Evolutionary conservation across 2,888 invertebrate genomes (phyloP), one percentile per base, ranked within the genome.

Genomic region (Shargacucullia verbasci): DNA sequence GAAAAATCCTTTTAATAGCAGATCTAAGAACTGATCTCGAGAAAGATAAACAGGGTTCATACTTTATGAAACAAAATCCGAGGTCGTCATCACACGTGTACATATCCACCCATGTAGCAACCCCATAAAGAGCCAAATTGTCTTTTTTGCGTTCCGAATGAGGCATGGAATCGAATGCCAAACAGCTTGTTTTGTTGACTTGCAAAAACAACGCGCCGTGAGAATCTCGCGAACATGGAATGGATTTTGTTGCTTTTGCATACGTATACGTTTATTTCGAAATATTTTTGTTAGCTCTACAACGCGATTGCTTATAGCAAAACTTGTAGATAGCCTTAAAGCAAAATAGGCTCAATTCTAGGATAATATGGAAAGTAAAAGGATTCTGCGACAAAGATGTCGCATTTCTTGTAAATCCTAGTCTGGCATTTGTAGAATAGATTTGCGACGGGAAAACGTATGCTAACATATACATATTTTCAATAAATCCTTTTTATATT

Each of bases 51-150:
- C 68, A 54, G 40, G 63, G 48, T 60, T 56, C 66, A 67, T 67
- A 20, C 55, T 62, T 53, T 59, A 48, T 60, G 31, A n/a, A 53
- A 54, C 48, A 34, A 59, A 54, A 60, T 72, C 47, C 50, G 43
- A 43, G 43, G 46, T 55, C 59, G 71, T 70, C 76, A 70, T 71
- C 76, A 70, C 76, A 76, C 76, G 78, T 70, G 72, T 44, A 66
- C 59, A 48, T 64, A 70, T 57, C 14, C 63, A 45, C 76, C 78
- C 69, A 78, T 79, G 81, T 73, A 62, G 76, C 70, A 60, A 65
- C 57, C 59, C 70, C 73, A 79, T 81, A 81, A 79, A 76, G 53
- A 72, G 67, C 64, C 65, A 80, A 78, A 82, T 78, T 76, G 81
- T 81, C 66, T 73, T 76, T 77, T 79, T 78, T 72, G 76, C 70